These are phyloP conservation scores for Drosophila koepferae DNA, from an alignment of 2,888 invertebrate genomes.

Conservation along the genomic window DNA sequence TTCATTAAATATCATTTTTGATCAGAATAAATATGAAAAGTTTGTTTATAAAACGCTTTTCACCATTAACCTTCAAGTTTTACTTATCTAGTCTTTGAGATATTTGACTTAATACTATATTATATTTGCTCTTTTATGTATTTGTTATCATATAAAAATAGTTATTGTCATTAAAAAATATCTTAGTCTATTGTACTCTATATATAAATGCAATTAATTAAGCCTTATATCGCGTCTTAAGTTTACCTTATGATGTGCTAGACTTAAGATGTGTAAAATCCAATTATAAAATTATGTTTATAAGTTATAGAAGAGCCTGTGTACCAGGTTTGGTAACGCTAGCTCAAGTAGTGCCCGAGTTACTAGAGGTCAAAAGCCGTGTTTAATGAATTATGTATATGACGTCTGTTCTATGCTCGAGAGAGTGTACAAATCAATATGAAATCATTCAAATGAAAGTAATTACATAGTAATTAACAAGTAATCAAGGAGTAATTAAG, in stretches of 20 bases:
- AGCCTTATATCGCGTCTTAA: background rate
- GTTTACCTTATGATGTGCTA: background rate
- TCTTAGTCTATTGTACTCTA: too few relatives aligned
- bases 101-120: background rate
- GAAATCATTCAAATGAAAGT: background rate
- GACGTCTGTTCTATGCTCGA: background rate
- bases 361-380: constrained; percentile 1
- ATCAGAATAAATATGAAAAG: too few relatives aligned
- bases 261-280: background rate
- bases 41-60: too few relatives aligned
- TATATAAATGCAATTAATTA: too few relatives aligned
- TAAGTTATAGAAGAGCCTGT: background rate
- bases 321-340: constrained; percentile 6
- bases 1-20: too few relatives aligned
- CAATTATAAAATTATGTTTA: background rate
- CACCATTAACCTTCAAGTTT: background rate
- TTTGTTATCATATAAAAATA: too few relatives aligned
- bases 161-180: too few relatives aligned
- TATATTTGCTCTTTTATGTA: too few relatives aligned
- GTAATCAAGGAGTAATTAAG: constrained; percentile 17
- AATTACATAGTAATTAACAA: constrained; percentile 13
- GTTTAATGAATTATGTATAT: background rate
- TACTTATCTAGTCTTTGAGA: background rate
- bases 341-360: constrained; percentile 6
- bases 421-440: background rate